A percentile compares a stretch with the other conserved stretches of the same genome.
These are phyloP conservation scores for Pogonomyrmex californicus DNA, from an alignment of 1,140 invertebrate species.

Conservation along the genomic window DNA sequence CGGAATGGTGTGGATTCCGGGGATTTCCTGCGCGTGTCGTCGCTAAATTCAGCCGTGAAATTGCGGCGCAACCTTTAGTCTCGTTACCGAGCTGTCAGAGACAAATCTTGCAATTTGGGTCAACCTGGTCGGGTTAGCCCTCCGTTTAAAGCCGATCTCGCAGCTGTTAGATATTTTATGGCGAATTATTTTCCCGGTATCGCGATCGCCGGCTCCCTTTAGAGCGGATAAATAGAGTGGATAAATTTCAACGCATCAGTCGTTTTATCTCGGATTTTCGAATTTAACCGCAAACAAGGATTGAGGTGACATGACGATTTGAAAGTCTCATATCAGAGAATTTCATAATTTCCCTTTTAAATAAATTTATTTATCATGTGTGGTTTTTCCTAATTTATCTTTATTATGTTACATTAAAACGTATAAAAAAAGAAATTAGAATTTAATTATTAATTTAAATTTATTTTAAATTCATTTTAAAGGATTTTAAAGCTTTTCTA, in stretches of 20 bases:
- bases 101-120: constrained; percentile 65
- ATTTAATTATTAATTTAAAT: background rate
- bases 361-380: background rate
- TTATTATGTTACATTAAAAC: background rate
- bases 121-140: constrained; percentile 19
- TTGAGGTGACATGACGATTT: background rate
- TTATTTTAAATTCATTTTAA: background rate
- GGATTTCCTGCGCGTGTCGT: constrained; percentile 58
- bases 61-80: constrained; percentile 66
- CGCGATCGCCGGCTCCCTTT: background rate
- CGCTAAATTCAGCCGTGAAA: constrained; percentile 69
- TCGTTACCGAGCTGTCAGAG: constrained; percentile 67
- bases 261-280: background rate
- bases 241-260: background rate
- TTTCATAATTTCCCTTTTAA: background rate
- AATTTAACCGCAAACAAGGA: background rate
- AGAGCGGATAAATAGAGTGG: too few relatives aligned
- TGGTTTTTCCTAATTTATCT: background rate
- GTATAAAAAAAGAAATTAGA: background rate
- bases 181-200: background rate
- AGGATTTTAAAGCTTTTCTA: background rate
- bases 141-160: constrained; percentile 41
- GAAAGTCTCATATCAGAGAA: background rate
- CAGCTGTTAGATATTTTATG: constrained; percentile 35
- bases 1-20: constrained; percentile 41